phyloP scores from a whole-genome alignment of 2,797 vertebrate species.

The Tokudaia muenninki region DNA sequence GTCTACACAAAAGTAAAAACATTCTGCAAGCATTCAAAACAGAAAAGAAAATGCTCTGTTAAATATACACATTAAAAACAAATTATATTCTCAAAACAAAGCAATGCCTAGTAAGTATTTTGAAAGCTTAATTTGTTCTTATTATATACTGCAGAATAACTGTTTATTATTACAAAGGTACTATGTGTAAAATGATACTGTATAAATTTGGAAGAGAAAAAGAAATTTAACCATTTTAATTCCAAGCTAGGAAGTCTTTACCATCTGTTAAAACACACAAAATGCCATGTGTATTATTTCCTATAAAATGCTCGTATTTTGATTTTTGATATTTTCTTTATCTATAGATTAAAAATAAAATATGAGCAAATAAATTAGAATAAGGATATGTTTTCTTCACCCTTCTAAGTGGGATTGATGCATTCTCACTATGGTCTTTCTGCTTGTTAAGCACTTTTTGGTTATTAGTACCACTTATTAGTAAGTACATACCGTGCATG shows the following conservation, averaged over 20 bases:
- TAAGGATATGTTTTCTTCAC: neutral
- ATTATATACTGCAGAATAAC: conserved; percentile 47
- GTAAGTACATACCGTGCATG: too few species aligned
- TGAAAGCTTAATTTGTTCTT: conserved; percentile 67
- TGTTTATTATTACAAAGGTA: conserved; percentile 43
- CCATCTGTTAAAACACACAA: conserved; percentile 14
- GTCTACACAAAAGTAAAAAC: conserved; percentile 48
- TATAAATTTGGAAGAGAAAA: conserved; percentile 37
- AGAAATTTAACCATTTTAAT: conserved; percentile 19
- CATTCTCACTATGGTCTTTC: too few species aligned
- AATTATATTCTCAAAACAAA: conserved; percentile 69
- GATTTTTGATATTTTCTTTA: neutral
- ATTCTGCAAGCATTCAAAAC: conserved; percentile 12
- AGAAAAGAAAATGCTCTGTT: conserved; percentile 43
- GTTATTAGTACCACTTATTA: too few species aligned
- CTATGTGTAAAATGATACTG: conserved; percentile 42
- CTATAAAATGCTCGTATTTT: neutral
- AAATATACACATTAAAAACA: conserved; percentile 69
- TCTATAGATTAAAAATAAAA: conserved; percentile 12
- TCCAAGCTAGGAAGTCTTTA: conserved; percentile 17
- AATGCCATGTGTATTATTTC: neutral
- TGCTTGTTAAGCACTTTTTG: too few species aligned
- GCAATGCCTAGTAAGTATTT: neutral
- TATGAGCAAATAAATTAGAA: neutral
- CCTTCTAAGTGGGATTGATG: too few species aligned